These are phyloP conservation scores for Drosophila burlai DNA, from an alignment of 1,140 invertebrate species.

Conservation along the genomic window DNA sequence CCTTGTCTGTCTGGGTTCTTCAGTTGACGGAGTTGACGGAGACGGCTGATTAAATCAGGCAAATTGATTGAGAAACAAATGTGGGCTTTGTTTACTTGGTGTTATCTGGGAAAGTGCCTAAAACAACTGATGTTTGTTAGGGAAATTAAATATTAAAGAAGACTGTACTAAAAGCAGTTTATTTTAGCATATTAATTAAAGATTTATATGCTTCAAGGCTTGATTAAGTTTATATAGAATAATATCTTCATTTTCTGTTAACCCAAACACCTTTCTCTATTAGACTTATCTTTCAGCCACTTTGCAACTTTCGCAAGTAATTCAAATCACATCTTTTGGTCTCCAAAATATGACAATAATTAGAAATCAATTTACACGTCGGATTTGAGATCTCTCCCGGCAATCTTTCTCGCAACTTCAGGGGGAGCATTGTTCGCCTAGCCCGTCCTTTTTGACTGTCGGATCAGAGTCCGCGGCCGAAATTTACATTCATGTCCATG, in stretches of 20 bases:
- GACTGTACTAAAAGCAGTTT: neutral
- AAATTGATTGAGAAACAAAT: constrained; percentile 33
- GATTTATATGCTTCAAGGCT: too few species aligned
- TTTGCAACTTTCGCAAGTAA: constrained; percentile 42
- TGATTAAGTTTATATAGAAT: neutral
- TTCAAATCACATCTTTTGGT: constrained; percentile 23
- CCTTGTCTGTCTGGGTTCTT: constrained; percentile 7
- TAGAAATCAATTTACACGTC: constrained; percentile 78
- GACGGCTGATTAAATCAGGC: constrained; percentile 44
- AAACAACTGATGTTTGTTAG: neutral
- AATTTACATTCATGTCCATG: constrained; percentile 62
- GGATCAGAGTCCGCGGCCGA: constrained; percentile 59
- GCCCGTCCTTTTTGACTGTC: constrained; percentile 67
- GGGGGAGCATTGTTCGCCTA: constrained; percentile 62
- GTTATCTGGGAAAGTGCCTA: neutral
- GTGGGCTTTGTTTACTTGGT: constrained; percentile 19
- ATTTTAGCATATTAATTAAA: neutral
- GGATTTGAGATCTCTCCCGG: constrained; percentile 51
- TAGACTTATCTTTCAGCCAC: neutral
- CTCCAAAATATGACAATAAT: constrained; percentile 53
- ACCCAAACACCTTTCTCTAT: neutral
- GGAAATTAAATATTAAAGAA: neutral
- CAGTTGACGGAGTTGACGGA: too few species aligned
- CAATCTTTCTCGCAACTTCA: constrained; percentile 10
- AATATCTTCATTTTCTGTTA: neutral